Evolutionary conservation across 1,140 invertebrate species (phyloP).

Genomic region (Drosophila micromelanica): DNA sequence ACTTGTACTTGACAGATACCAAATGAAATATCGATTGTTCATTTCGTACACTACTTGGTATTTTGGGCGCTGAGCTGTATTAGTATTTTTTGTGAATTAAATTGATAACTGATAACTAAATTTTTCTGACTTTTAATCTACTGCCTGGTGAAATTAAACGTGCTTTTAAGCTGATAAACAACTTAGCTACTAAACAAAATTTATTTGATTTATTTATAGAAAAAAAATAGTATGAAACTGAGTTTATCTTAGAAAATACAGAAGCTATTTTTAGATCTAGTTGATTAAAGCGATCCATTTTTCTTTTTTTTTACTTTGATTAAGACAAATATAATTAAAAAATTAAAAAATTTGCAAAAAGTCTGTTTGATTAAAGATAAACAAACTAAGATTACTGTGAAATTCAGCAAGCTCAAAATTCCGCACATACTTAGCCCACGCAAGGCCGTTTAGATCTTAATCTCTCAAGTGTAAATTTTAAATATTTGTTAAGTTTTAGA

Average conservation of each 20-base stretch:
- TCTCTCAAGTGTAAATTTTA: constrained; percentile 43
- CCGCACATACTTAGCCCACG: not conserved
- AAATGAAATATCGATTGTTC: not conserved
- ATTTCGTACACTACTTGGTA: constrained; percentile 14
- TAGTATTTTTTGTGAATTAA: constrained; percentile 18
- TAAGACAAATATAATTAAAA: not conserved
- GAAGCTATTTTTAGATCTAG: no score
- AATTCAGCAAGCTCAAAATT: not conserved
- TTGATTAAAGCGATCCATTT: no score
- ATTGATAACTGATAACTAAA: not conserved
- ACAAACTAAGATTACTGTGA: not conserved
- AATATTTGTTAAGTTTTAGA: constrained; percentile 49
- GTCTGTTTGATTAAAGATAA: not conserved
- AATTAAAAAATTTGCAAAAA: not conserved
- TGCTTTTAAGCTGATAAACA: not conserved
- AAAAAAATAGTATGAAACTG: not conserved
- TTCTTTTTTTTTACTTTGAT: no score
- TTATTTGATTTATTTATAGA: not conserved
- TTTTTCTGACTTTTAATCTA: no score
- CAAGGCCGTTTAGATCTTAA: not conserved
- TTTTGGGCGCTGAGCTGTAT: constrained; percentile 9
- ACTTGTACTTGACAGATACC: not conserved
- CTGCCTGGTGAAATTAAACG: not conserved
- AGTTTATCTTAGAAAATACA: no score
- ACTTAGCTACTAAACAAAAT: not conserved